Conservation (phyloP, 2,797 vertebrate genomes). For the Petrocephalus sullivani region DNA sequence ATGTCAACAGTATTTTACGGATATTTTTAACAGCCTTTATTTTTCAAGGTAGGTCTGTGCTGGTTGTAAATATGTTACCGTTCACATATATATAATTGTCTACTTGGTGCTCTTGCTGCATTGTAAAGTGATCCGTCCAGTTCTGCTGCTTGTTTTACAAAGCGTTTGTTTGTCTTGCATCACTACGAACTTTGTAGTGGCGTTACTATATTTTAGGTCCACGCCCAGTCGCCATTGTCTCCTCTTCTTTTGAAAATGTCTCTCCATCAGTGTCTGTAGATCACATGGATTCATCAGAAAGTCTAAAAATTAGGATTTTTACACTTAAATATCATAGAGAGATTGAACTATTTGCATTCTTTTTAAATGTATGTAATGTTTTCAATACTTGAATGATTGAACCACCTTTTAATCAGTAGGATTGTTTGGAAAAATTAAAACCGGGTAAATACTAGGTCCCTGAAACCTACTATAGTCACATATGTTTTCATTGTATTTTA, state of each 20-base stretch:
- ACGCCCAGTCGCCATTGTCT: background rate
- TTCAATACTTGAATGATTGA: background rate
- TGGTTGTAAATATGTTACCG: background rate
- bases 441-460: background rate
- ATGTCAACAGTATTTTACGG: background rate
- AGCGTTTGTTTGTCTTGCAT: constrained; percentile 1
- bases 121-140: constrained; percentile 1
- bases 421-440: background rate
- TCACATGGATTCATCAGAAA: background rate
- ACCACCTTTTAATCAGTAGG: background rate
- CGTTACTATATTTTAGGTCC: background rate
- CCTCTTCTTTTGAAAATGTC: background rate
- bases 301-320: background rate
- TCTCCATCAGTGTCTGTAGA: background rate
- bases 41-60: background rate
- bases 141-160: background rate
- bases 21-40: background rate
- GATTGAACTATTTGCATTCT: background rate
- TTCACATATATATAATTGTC: background rate
- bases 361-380: background rate
- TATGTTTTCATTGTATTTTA: background rate
- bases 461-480: background rate
- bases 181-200: background rate
- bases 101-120: background rate
- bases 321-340: background rate